Evolutionary conservation across 2,888 invertebrate species (phyloP).

Genomic region (Malthinus flaveolus): DNA sequence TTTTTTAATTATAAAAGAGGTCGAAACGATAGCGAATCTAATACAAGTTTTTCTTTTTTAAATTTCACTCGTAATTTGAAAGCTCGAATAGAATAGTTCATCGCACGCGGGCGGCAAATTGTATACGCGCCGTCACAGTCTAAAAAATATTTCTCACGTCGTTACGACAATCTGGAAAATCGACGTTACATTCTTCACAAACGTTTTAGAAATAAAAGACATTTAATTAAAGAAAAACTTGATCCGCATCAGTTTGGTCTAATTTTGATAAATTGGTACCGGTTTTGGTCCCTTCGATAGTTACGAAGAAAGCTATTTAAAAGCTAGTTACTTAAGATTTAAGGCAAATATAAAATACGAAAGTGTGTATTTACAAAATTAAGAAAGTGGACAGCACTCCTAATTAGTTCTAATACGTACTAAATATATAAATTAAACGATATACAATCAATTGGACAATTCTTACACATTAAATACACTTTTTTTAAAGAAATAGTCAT

Average conservation of each 20-base stretch:
- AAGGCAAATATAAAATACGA: slow-evolving; percentile 29
- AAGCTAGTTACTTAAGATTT: slow-evolving; percentile 15
- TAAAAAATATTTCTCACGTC: no score
- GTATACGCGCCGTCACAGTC: no score
- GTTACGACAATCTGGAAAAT: no score
- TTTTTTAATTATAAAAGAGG: not conserved
- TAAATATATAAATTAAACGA: slow-evolving; percentile 17
- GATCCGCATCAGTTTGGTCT: no score
- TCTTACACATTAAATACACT: slow-evolving; percentile 9
- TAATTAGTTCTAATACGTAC: slow-evolving; percentile 17
- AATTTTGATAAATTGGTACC: slow-evolving; percentile 18
- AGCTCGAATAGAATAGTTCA: not conserved
- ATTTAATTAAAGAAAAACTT: no score
- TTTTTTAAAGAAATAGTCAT: slow-evolving; percentile 11
- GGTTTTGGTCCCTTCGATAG: slow-evolving; percentile 26
- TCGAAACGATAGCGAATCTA: not conserved
- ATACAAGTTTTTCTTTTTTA: not conserved
- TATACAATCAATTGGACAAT: slow-evolving; percentile 1
- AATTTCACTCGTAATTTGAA: not conserved
- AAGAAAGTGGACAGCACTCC: slow-evolving; percentile 24
- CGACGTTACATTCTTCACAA: no score
- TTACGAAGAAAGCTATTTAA: slow-evolving; percentile 21
- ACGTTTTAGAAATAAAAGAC: no score
- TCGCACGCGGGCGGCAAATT: no score
- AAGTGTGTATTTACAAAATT: slow-evolving; percentile 24